phyloP scores from a whole-genome alignment of 2,888 invertebrate species.

The Zaprionus bogoriensis region DNA sequence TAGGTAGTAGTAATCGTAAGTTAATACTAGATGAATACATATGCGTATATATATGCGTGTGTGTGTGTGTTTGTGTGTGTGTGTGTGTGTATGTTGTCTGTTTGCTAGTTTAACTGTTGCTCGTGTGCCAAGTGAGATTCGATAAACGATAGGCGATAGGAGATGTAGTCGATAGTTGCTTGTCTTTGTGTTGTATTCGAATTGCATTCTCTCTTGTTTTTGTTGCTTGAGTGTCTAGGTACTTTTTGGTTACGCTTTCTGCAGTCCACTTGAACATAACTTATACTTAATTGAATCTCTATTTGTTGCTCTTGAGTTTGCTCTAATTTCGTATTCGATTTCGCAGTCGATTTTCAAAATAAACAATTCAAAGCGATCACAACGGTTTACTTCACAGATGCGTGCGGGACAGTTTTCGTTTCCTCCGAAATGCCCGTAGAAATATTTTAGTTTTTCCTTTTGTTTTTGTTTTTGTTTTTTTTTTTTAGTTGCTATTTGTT shows the following conservation, averaged over 20 bases:
- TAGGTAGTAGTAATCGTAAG: slow-evolving; percentile 8
- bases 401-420: slow-evolving; percentile 63
- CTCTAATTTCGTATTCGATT: slow-evolving; percentile 37
- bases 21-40: slow-evolving; percentile 37
- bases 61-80: neutral
- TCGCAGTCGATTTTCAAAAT: too few species aligned
- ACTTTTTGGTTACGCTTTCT: slow-evolving; percentile 39
- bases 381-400: slow-evolving; percentile 79
- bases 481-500: too few species aligned
- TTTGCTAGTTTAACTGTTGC: slow-evolving; percentile 27
- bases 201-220: slow-evolving; percentile 32
- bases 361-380: slow-evolving; percentile 76
- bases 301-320: slow-evolving; percentile 35
- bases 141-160: too few species aligned
- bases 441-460: slow-evolving; percentile 38
- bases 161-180: too few species aligned
- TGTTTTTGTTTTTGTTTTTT: slow-evolving; percentile 9
- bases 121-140: slow-evolving; percentile 12
- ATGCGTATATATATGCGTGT: slow-evolving; percentile 15
- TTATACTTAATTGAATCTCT: slow-evolving; percentile 44
- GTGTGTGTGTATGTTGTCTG: slow-evolving; percentile 12
- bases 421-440: slow-evolving; percentile 60
- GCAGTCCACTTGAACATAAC: slow-evolving; percentile 29
- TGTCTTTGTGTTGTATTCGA: slow-evolving; percentile 27
- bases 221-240: slow-evolving; percentile 45